Evolutionary conservation across 1,140 invertebrate species (phyloP).

Genomic region (Eufriesea mexicana): DNA sequence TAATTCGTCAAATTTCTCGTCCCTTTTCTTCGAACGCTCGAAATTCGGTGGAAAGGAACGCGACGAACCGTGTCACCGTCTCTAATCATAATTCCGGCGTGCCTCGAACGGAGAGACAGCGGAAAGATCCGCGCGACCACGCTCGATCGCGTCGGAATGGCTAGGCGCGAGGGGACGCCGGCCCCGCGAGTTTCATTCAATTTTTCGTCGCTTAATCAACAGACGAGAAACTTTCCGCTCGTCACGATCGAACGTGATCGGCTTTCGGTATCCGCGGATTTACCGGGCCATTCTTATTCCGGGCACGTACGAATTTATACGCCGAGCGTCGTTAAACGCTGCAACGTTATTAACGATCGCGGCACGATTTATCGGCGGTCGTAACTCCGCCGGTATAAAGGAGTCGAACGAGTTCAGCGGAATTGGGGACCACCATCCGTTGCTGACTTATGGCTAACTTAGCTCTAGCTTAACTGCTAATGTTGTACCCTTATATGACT

Average conservation of each 20-base stretch:
- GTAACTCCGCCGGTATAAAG: background rate
- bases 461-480: conserved; percentile 62
- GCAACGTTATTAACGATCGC: conserved; percentile 29
- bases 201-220: background rate
- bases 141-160: background rate
- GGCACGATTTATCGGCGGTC: background rate
- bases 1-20: background rate
- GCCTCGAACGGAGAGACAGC: fast-evolving
- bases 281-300: background rate
- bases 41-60: background rate
- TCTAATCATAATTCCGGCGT: background rate
- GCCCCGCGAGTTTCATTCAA: background rate
- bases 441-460: conserved; percentile 69
- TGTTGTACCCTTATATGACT: conserved; percentile 53
- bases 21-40: background rate
- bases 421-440: conserved; percentile 59
- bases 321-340: background rate
- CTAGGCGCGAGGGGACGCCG: background rate
- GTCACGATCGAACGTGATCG: conserved; percentile 24
- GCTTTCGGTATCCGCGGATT: conserved; percentile 10
- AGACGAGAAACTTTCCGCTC: background rate
- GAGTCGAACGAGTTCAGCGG: conserved; percentile 51
- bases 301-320: conserved; percentile 29
- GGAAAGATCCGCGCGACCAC: too few relatives aligned
- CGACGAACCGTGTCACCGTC: too few relatives aligned